Evolutionary conservation across 2,113 vertebrate species (phyloP), one percentile per base, ranked within the genome.

Genomic region (Caranx ignobilis): DNA sequence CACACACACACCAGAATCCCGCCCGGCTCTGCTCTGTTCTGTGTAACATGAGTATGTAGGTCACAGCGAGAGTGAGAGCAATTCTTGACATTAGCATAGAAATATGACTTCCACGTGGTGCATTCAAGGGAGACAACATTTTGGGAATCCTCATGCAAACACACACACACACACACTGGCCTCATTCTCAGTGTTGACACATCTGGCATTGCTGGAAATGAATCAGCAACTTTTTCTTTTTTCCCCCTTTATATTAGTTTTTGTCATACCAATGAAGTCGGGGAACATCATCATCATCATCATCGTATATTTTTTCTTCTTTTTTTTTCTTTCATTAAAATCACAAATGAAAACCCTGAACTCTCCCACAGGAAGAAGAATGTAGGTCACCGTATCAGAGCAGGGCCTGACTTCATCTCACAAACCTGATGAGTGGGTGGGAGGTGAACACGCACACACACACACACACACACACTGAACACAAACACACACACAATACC

Each of bases 371-470:
- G 59, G 35, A 73, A 26, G 57, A 67, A 19, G 55, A 76, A 59
- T 81, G 78, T 78, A 50, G 62, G 71, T 76, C 66, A 74, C 0
- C 1, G 12, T 52, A 59, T 47, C 41, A 39, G 62, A 73, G 67
- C 52, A 60, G 62, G 15, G 57, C 35, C 31, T 34, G 48, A 45
- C 43, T 67, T 68, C 63, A 50, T 56, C 55, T 26, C 12, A 63
- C 43, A 84, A 50, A 77, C 54, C 63, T 57, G 69, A 77, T n/a
- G 56, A 68, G n/a, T 10, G 56, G 57, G 19, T 64, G 50, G 66
- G 37, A 13, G 69, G 56, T 64, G 34, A 63, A 60, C 5, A 48
- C 8, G 56, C 10, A 60, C 4, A 18, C 47, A 48, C 47, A 48
- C 50, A 10, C 50, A 67, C 31, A 16, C 1, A 68, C 2, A 39